Evolutionary conservation across 2,888 invertebrate species (phyloP).

Genomic region (Lasioglossum villosulum): DNA sequence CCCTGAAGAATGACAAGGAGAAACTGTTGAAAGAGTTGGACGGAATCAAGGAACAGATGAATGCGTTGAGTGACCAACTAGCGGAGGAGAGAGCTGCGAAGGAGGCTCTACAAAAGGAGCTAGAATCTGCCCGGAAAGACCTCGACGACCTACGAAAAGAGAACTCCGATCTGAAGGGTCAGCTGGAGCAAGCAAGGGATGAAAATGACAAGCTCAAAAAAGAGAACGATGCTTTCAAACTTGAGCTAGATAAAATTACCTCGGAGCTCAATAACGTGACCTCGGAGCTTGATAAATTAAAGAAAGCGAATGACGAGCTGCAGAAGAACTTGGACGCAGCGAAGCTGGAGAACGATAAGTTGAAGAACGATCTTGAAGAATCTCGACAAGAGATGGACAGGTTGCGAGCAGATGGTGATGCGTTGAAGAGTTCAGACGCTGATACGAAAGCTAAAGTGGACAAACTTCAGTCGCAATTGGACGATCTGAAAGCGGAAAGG

Average conservation of each 20-base stretch:
- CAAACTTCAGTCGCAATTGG: constrained; percentile 22
- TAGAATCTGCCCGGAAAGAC: constrained; percentile 43
- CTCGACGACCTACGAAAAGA: constrained; percentile 53
- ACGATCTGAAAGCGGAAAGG: constrained; percentile 5
- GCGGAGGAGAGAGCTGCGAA: constrained; percentile 37
- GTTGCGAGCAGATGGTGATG: not conserved
- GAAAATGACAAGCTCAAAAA: constrained; percentile 55
- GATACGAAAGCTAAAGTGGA: constrained; percentile 24
- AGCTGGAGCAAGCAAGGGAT: constrained; percentile 25
- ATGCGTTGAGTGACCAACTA: constrained; percentile 31
- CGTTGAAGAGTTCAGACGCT: constrained; percentile 31
- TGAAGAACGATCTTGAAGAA: constrained; percentile 39
- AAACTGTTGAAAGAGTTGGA: constrained; percentile 52
- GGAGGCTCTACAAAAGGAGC: constrained; percentile 41
- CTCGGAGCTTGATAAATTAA: constrained; percentile 20
- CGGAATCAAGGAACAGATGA: constrained; percentile 11
- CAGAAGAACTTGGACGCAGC: not conserved
- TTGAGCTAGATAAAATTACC: constrained; percentile 24
- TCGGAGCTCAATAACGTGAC: constrained; percentile 29
- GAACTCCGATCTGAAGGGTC: constrained; percentile 41
- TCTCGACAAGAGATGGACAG: not conserved
- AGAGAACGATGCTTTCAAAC: constrained; percentile 42
- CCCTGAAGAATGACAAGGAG: constrained; percentile 57
- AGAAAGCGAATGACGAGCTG: constrained; percentile 55
- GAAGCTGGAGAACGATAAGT: not conserved